Evolutionary conservation across 2,797 vertebrate genomes (phyloP).

Genomic region (Scolopax rusticola): DNA sequence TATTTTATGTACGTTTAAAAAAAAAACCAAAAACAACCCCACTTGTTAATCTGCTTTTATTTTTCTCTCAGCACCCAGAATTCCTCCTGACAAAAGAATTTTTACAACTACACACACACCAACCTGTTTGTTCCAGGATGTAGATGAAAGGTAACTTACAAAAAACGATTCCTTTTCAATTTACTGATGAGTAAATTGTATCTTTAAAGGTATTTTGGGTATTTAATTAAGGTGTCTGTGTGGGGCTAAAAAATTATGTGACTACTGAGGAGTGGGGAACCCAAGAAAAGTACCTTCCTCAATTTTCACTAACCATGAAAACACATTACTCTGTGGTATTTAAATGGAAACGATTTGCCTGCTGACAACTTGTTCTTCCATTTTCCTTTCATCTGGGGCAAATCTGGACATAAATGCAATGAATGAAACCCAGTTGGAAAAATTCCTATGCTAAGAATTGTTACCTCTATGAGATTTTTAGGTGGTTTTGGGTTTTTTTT

Average conservation of each 20-base stretch:
- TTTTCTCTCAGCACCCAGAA: conserved; percentile 88
- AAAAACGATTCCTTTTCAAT: background rate
- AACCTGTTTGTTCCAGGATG: conserved; percentile 93
- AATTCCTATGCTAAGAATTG: background rate
- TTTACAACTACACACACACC: conserved; percentile 98
- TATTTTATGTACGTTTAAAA: background rate
- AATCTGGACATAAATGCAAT: background rate
- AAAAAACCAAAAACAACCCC: fast-evolving
- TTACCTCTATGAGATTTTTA: background rate
- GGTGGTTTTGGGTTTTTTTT: background rate
- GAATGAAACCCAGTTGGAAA: background rate
- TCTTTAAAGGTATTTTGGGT: background rate
- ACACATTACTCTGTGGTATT: background rate
- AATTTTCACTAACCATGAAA: background rate
- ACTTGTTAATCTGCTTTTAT: background rate
- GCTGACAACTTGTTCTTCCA: background rate
- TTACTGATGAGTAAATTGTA: background rate
- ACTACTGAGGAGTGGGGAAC: background rate
- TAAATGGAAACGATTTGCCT: background rate
- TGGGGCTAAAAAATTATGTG: background rate
- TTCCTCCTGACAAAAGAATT: conserved; percentile 94
- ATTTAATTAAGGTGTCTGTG: background rate
- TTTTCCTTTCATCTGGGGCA: background rate
- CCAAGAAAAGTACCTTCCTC: background rate
- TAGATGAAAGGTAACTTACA: conserved; percentile 89